Percentiles rank a stretch among this genome's conserved stretches.
Evolutionary conservation across 2,797 vertebrate species (phyloP).

Genomic region (Microctenopoma steveboyesi): DNA sequence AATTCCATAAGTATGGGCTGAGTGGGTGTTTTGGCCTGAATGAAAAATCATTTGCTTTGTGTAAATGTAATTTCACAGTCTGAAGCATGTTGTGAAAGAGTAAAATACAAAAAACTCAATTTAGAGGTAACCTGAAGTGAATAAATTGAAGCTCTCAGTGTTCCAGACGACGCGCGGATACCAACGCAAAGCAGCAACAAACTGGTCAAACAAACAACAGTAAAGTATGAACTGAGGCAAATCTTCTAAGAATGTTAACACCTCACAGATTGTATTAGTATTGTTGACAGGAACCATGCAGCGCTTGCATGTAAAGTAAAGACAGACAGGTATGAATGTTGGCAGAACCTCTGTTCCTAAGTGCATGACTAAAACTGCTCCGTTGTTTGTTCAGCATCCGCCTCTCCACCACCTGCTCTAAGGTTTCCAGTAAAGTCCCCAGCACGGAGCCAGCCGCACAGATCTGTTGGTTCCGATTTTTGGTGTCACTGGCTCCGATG

Average conservation of each 20-base stretch:
- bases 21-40: slow-evolving; percentile 1
- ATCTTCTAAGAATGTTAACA: too few species aligned
- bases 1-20: background rate
- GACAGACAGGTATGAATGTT: too few species aligned
- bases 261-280: background rate
- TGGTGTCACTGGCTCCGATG: too few species aligned
- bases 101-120: slow-evolving; percentile 14
- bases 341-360: too few species aligned
- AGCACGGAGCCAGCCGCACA: too few species aligned
- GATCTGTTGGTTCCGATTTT: too few species aligned
- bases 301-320: background rate
- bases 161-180: background rate
- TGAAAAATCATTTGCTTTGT: slow-evolving; percentile 10
- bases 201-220: slow-evolving; percentile 8
- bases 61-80: slow-evolving; percentile 16
- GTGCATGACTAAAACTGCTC: too few species aligned
- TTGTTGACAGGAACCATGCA: background rate
- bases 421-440: too few species aligned
- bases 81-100: slow-evolving; percentile 12
- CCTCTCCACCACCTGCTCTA: too few species aligned
- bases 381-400: too few species aligned
- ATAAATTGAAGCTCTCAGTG: slow-evolving; percentile 13
- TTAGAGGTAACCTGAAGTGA: slow-evolving; percentile 13
- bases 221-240: slow-evolving; percentile 4
- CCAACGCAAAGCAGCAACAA: background rate